phyloP scores from a whole-genome alignment of 2,113 vertebrate genomes.

The Oreamnos americanus region DNA sequence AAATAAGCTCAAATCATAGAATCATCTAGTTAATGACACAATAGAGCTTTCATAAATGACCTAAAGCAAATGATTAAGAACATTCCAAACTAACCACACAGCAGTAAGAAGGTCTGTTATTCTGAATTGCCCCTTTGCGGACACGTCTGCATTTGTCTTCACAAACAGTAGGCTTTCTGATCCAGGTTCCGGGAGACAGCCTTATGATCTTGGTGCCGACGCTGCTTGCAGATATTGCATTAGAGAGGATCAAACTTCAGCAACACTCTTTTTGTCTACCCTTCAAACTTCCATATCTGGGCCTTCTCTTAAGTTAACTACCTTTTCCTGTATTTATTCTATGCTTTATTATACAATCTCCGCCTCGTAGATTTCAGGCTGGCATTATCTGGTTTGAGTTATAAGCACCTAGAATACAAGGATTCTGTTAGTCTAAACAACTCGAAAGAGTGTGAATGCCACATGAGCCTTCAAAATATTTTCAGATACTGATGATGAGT shows the following conservation, averaged over 20 bases:
- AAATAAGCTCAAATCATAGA: conserved; percentile 48
- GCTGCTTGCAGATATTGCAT: not conserved
- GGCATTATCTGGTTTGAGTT: not conserved
- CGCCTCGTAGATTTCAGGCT: not conserved
- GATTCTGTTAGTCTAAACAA: not conserved
- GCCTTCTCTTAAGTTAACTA: not conserved
- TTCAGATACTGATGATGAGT: not conserved
- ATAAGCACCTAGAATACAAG: not conserved
- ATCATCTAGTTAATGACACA: conserved; percentile 65
- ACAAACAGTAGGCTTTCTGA: not conserved
- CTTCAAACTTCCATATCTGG: not conserved
- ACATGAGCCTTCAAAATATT: not conserved
- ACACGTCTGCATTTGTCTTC: conserved; percentile 34
- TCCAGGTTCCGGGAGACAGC: not conserved
- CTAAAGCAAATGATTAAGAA: conserved; percentile 50
- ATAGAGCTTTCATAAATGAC: conserved; percentile 64
- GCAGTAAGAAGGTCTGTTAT: not conserved
- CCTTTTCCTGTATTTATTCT: not conserved
- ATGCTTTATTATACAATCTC: not conserved
- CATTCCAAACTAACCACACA: conserved; percentile 20
- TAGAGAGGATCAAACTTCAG: not conserved
- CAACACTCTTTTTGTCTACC: not conserved
- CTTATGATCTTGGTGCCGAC: not conserved
- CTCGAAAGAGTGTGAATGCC: not conserved
- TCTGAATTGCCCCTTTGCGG: not conserved